Evolutionary conservation across 2,113 vertebrate species (phyloP).

Genomic region (Meles meles): DNA sequence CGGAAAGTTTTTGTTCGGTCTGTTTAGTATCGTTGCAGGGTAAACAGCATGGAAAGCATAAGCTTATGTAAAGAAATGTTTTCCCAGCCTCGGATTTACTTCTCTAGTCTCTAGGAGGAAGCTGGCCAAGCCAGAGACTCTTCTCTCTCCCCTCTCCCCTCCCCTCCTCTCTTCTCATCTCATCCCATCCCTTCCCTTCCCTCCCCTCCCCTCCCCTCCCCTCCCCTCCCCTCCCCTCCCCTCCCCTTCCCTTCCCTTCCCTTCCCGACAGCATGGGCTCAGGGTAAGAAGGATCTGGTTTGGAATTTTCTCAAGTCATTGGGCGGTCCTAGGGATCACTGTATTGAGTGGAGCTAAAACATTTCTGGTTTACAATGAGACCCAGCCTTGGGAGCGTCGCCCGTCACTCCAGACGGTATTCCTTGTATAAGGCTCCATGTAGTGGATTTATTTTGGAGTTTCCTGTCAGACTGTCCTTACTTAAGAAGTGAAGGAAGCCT

Average conservation of each 20-base stretch:
- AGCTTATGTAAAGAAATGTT: neutral
- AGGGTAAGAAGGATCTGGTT: neutral
- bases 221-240: fast-evolving
- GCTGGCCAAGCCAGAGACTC: neutral
- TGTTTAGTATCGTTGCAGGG: neutral
- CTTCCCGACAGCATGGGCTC: neutral
- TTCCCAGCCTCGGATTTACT: neutral
- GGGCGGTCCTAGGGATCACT: neutral
- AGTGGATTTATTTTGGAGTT: neutral
- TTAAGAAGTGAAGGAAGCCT: conserved; percentile 13
- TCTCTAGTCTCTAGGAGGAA: neutral
- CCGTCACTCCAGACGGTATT: neutral
- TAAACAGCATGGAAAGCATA: neutral
- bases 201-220: neutral
- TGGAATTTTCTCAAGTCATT: neutral
- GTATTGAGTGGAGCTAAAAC: neutral
- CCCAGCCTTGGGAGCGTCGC: neutral
- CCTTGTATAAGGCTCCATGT: neutral
- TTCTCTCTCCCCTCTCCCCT: neutral
- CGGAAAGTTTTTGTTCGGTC: neutral
- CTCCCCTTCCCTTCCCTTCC: too few species aligned
- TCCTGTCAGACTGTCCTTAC: neutral
- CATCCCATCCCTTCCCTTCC: fast-evolving
- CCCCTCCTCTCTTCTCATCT: too few species aligned
- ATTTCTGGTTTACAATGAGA: too few species aligned